Conservation (phyloP, 2,888 invertebrate genomes). For the Drosophila prostipennis region DNA sequence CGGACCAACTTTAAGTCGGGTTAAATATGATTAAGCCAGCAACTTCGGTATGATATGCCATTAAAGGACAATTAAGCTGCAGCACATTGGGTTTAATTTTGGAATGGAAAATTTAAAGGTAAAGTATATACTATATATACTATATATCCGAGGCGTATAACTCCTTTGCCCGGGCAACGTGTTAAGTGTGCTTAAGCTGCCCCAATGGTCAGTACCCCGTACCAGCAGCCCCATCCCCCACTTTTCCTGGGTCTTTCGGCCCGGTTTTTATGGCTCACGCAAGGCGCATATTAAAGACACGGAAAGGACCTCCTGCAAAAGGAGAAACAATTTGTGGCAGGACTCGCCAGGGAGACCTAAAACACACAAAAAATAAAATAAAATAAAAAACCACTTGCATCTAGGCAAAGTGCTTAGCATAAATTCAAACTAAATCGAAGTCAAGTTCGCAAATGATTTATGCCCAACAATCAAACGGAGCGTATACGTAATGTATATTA, state of each 20-base stretch:
- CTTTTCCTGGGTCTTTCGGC: constrained; percentile 8
- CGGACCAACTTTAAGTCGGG: not conserved
- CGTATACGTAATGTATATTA: constrained; percentile 14
- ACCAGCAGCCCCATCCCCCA: not conserved
- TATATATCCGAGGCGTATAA: too few relatives aligned
- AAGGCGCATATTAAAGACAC: constrained; percentile 67
- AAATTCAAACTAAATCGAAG: constrained; percentile 38
- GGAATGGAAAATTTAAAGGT: constrained; percentile 14
- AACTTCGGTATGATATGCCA: constrained; percentile 8
- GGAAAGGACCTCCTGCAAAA: not conserved
- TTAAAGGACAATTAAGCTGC: constrained; percentile 28
- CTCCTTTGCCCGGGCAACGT: constrained; percentile 56
- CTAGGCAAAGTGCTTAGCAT: constrained; percentile 13
- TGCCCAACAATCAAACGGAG: not conserved
- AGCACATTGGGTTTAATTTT: constrained; percentile 12
- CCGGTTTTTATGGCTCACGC: constrained; percentile 55
- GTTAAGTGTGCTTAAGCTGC: constrained; percentile 68
- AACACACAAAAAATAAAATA: not conserved
- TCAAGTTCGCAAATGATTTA: constrained; percentile 1
- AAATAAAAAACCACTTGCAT: constrained; percentile 7
- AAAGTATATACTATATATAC: not conserved
- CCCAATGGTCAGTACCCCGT: constrained; percentile 43
- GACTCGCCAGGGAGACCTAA: not conserved
- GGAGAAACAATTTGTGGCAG: not conserved
- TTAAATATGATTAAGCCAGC: constrained; percentile 24